Evolutionary conservation across 2,888 invertebrate genomes (phyloP).

Genomic region (Micoletzkya japonica): DNA sequence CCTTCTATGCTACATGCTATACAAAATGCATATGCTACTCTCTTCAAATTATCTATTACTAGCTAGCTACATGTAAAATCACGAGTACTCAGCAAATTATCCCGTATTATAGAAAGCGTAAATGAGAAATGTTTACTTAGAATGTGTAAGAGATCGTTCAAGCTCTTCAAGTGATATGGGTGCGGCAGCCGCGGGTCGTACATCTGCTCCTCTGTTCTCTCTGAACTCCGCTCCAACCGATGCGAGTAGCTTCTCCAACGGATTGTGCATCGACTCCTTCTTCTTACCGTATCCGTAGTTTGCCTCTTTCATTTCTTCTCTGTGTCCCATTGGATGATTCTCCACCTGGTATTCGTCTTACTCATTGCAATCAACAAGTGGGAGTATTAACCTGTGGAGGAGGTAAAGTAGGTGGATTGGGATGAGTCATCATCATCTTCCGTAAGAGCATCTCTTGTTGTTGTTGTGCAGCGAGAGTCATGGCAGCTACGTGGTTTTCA

Average conservation of each 20-base stretch:
- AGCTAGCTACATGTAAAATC: too few species aligned
- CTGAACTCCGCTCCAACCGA: conserved; percentile 37
- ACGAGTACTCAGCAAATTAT: too few species aligned
- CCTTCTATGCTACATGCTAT: too few species aligned
- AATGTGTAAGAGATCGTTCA: conserved; percentile 12
- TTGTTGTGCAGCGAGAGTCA: conserved; percentile 17
- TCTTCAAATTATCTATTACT: too few species aligned
- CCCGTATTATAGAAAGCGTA: too few species aligned
- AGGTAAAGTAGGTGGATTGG: neutral
- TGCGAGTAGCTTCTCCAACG: conserved; percentile 45
- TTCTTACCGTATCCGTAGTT: neutral
- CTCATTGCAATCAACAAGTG: neutral
- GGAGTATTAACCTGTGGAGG: neutral
- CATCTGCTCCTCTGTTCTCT: neutral
- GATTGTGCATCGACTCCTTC: conserved; percentile 37
- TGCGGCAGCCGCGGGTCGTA: neutral
- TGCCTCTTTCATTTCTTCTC: neutral
- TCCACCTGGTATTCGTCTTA: neutral
- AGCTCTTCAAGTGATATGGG: conserved; percentile 20
- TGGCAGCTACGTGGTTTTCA: conserved; percentile 16
- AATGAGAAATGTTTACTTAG: conserved; percentile 14
- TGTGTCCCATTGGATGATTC: neutral
- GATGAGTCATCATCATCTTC: neutral
- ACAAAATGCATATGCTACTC: too few species aligned
- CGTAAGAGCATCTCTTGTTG: neutral